Evolutionary conservation across 2,888 invertebrate genomes (phyloP).

Genomic region (Bellardia bayeri): DNA sequence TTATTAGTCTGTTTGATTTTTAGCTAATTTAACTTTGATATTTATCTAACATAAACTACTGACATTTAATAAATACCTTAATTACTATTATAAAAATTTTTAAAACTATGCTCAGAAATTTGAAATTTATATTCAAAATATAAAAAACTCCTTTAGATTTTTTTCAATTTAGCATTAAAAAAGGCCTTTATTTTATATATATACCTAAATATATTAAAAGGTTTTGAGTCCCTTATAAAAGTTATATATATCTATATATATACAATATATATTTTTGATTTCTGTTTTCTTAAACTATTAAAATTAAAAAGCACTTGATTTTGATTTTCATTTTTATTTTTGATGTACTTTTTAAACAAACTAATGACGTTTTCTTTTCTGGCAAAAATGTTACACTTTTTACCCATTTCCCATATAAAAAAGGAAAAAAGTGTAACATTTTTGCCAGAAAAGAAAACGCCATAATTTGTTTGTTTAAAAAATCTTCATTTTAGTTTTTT

Average conservation of each 20-base stretch:
- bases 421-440: too few species aligned
- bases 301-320: conserved; percentile 5
- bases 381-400: too few species aligned
- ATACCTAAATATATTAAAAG: neutral
- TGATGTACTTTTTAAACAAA: neutral
- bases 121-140: too few species aligned
- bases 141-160: conserved; percentile 41
- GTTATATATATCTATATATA: too few species aligned
- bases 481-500: conserved; percentile 43
- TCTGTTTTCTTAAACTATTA: neutral
- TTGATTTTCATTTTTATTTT: neutral
- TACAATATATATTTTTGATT: neutral
- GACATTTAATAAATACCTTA: conserved; percentile 1
- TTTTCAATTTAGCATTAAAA: conserved; percentile 29
- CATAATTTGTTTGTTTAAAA: conserved; percentile 6
- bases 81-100: too few species aligned
- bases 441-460: too few species aligned
- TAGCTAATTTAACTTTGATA: neutral
- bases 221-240: neutral
- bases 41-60: conserved; percentile 10
- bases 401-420: too few species aligned
- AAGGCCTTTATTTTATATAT: neutral
- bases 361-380: too few species aligned
- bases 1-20: conserved; percentile 15
- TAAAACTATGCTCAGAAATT: too few species aligned